phyloP scores from a whole-genome alignment of 2,888 invertebrate genomes.

The Diarsia dahlii region DNA sequence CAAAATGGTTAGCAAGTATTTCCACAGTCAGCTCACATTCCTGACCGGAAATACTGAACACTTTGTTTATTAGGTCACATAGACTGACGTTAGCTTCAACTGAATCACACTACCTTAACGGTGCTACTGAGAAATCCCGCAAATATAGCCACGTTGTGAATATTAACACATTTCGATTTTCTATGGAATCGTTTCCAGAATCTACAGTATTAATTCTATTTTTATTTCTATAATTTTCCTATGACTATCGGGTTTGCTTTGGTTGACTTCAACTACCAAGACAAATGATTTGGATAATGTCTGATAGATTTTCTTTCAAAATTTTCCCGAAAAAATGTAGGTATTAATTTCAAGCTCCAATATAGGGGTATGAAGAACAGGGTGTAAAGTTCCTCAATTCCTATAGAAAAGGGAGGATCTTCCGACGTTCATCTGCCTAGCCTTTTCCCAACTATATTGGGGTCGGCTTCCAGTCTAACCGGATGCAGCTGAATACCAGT shows the following conservation, averaged over 20 bases:
- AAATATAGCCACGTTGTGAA: slow-evolving; percentile 29
- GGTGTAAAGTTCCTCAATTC: no score
- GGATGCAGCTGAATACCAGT: no score
- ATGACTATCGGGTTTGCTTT: neutral
- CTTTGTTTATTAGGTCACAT: slow-evolving; percentile 48
- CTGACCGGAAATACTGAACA: slow-evolving; percentile 44
- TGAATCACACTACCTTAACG: slow-evolving; percentile 52
- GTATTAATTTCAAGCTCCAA: neutral
- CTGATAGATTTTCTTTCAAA: neutral
- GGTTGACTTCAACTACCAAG: neutral
- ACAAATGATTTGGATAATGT: neutral
- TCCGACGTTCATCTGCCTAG: no score
- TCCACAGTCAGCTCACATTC: slow-evolving; percentile 29
- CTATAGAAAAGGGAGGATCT: no score
- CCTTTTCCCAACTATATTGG: no score
- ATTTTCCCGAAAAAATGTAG: neutral
- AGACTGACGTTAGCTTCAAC: slow-evolving; percentile 17
- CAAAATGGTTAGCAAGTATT: slow-evolving; percentile 21
- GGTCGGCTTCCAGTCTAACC: no score
- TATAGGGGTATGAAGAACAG: neutral
- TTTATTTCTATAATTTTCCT: neutral
- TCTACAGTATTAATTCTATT: neutral
- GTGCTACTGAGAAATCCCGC: slow-evolving; percentile 47
- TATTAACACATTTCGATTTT: slow-evolving; percentile 38
- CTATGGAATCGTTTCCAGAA: neutral